Evolutionary conservation across 2,888 invertebrate genomes (phyloP).

Genomic region (Leptopilina drosophilae): DNA sequence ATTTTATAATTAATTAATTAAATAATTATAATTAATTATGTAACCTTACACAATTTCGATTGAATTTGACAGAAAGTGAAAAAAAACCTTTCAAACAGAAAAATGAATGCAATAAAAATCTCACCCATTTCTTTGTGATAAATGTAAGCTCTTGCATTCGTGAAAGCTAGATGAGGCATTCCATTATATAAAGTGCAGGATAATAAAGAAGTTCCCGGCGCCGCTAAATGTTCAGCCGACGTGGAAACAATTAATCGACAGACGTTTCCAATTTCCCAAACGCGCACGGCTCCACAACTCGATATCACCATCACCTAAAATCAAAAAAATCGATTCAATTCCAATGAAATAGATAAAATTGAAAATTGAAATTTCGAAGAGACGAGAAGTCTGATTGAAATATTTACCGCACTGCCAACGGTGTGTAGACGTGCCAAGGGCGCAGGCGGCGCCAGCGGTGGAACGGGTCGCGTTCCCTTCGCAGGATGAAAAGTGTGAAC

Average conservation of each 20-base stretch:
- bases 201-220: slow-evolving; percentile 70
- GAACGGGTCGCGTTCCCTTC: slow-evolving; percentile 71
- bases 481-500: slow-evolving; percentile 71
- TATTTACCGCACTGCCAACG: slow-evolving; percentile 70
- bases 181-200: slow-evolving; percentile 81
- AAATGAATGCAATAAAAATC: slow-evolving; percentile 55
- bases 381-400: no score
- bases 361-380: no score
- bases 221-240: slow-evolving; percentile 72
- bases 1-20: no score
- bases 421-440: slow-evolving; percentile 73
- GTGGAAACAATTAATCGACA: slow-evolving; percentile 73
- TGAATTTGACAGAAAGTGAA: no score
- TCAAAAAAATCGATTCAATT: no score
- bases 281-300: slow-evolving; percentile 73
- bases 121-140: slow-evolving; percentile 89
- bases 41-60: no score
- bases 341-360: neutral
- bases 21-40: no score
- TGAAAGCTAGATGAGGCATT: slow-evolving; percentile 89
- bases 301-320: slow-evolving; percentile 74
- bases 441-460: slow-evolving; percentile 73
- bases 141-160: slow-evolving; percentile 90
- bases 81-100: no score
- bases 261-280: slow-evolving; percentile 73